Evolutionary conservation across 2,888 invertebrate genomes (phyloP).

Genomic region (Tineola bisselliella): DNA sequence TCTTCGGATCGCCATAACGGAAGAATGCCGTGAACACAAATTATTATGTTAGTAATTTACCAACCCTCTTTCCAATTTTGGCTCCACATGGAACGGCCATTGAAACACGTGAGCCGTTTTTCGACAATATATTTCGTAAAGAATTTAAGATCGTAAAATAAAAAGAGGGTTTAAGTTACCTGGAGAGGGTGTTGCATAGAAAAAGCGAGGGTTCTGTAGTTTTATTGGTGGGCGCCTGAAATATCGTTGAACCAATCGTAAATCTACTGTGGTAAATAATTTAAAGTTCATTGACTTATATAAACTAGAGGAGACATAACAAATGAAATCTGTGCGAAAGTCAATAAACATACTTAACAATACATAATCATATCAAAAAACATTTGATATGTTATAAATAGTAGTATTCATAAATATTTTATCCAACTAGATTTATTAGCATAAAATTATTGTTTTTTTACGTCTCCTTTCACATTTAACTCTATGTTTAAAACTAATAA

Average conservation of each 20-base stretch:
- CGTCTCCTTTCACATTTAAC: too few species aligned
- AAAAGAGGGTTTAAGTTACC: constrained; percentile 34
- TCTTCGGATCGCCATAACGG: background rate
- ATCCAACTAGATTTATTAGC: too few species aligned
- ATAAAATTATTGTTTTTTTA: too few species aligned
- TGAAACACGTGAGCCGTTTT: background rate
- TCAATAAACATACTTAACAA: too few species aligned
- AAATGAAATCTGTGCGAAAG: too few species aligned
- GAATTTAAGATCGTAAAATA: constrained; percentile 66
- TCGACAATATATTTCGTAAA: constrained; percentile 38
- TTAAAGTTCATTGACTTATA: too few species aligned
- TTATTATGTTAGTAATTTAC: background rate
- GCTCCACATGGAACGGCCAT: background rate
- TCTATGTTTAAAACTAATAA: constrained; percentile 66
- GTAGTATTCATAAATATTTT: too few species aligned
- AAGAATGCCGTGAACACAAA: background rate
- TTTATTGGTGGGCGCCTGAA: constrained; percentile 61
- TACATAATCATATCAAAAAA: too few species aligned
- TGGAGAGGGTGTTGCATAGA: constrained; percentile 21
- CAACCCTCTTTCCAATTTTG: background rate
- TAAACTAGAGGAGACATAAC: too few species aligned
- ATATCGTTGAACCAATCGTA: constrained; percentile 60
- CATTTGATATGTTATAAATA: too few species aligned
- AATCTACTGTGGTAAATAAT: constrained; percentile 64
- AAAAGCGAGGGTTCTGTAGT: constrained; percentile 32